Evolutionary conservation across 1,140 invertebrate species (phyloP), one percentile per base, ranked within the genome.

Genomic region (Drosophila pseudoananassae): DNA sequence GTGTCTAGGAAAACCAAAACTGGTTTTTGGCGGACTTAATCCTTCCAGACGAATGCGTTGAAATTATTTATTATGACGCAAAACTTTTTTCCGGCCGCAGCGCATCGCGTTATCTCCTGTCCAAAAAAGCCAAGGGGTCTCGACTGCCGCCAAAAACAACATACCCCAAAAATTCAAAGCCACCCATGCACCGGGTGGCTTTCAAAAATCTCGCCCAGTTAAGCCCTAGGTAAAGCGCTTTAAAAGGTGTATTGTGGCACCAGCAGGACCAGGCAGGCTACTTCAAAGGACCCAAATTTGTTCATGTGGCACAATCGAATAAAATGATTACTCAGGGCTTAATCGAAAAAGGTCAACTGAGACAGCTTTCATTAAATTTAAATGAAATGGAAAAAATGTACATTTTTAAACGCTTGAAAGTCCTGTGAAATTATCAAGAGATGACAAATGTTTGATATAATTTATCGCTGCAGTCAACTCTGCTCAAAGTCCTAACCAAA

Each of bases 51-150:
- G 82, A 85, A 85, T 85, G 82, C 82, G 78, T 38, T 68, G 78
- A 85, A 85, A 85, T 85, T 87, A 85, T 85, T 85, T 85, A 85
- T 85, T 85, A 85, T 85, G 83, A 87, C 83, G 82, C 78, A 82
- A 85, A 87, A 87, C 82, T 85, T 82, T 84, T 85, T 85, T 75
- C 47, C 73, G 45, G 31, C 52, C 71, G 55, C 61, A 59, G 77
- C 65, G 60, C 75, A 63, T 63, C 55, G 55, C 59, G 66, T 63
- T 70, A 63, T 76, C 61, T 76, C 38, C 50, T 33, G 68, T 29
- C 56, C 50, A 73, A 59, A 68, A 65, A 54, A 66, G 64, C 69
- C 63, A 76, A 70, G 65, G 81, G 82, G 53, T 56, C 81, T 65
- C 46, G 49, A 55, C 38, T 47, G 52, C 69, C 69, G 47, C 49